Percentiles rank a stretch among this genome's conserved stretches.
These are phyloP conservation scores for Cladopsammia gracilis DNA, from an alignment of 64 coral and sea anemone species.

Conservation along the genomic window DNA sequence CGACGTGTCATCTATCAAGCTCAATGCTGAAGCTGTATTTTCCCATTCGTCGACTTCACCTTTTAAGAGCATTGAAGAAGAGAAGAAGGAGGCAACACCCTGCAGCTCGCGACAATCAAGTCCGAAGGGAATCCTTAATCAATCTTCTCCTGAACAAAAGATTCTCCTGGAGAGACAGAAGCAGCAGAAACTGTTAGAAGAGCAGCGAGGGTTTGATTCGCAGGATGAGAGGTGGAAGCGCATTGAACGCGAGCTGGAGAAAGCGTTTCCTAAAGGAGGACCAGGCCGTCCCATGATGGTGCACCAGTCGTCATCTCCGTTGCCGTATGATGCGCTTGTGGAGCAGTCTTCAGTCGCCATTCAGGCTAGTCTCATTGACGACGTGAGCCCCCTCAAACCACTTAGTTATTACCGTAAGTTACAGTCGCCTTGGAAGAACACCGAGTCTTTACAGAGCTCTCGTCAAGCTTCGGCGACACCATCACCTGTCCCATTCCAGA, in stretches of 20 bases:
- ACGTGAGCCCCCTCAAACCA: conserved; percentile 95
- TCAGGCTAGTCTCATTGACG: conserved; percentile 92
- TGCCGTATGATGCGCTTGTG: conserved; percentile 45
- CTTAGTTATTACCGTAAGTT: conserved; percentile 57
- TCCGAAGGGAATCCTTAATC: conserved; percentile 8
- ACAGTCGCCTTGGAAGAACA: neutral
- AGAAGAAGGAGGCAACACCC: neutral
- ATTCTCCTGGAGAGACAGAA: conserved; percentile 87
- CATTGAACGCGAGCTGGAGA: conserved; percentile 89
- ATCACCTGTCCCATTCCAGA: conserved; percentile 15
- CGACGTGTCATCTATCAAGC: conserved; percentile 32
- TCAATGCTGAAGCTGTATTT: conserved; percentile 50
- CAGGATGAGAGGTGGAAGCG: conserved; percentile 94
- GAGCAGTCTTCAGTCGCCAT: conserved; percentile 90
- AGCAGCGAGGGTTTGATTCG: conserved; percentile 80
- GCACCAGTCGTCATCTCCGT: conserved; percentile 74
- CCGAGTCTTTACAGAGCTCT: conserved; percentile 8
- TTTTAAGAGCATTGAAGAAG: conserved; percentile 43
- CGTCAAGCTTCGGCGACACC: neutral
- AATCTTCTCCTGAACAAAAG: conserved; percentile 77
- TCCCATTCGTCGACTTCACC: conserved; percentile 70
- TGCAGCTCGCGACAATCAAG: conserved; percentile 2
- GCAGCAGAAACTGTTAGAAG: conserved; percentile 83
- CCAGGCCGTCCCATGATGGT: conserved; percentile 66
- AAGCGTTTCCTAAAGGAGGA: conserved; percentile 71